A percentile compares a stretch with the other conserved stretches of the same genome.
Evolutionary conservation across 2,797 vertebrate species (phyloP).

Genomic region (Eulemur mongoz): DNA sequence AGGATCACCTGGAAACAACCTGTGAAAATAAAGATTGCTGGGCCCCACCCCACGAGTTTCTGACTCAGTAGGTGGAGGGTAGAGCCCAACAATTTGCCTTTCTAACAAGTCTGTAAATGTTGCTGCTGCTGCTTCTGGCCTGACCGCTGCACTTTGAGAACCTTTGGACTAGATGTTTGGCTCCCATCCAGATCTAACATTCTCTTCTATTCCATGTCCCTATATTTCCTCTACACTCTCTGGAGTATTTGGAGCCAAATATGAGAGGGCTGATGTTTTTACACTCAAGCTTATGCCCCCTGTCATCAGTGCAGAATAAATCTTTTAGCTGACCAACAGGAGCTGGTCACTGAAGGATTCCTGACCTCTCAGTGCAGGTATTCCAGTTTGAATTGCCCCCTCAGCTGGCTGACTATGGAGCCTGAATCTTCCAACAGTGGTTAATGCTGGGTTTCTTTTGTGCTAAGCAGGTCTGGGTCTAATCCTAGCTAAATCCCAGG

Average conservation of each 20-base stretch:
- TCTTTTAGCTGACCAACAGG: neutral
- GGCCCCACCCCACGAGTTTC: neutral
- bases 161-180: neutral
- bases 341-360: neutral
- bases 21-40: neutral
- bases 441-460: constrained; percentile 1
- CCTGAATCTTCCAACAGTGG: neutral
- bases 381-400: neutral
- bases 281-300: neutral
- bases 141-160: neutral
- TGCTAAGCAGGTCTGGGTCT: neutral
- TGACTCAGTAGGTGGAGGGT: neutral
- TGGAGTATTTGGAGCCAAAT: neutral
- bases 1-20: neutral
- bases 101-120: neutral
- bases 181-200: neutral
- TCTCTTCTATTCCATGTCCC: neutral
- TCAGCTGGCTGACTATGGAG: neutral
- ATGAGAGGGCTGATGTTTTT: neutral
- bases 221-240: neutral
- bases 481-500: neutral
- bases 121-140: neutral
- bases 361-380: neutral
- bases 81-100: neutral
- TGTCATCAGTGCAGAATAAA: neutral